A percentile compares a stretch with the other conserved stretches of the same genome.
Evolutionary conservation across 2,113 vertebrate species (phyloP).

Genomic region (Callaeas wilsoni): DNA sequence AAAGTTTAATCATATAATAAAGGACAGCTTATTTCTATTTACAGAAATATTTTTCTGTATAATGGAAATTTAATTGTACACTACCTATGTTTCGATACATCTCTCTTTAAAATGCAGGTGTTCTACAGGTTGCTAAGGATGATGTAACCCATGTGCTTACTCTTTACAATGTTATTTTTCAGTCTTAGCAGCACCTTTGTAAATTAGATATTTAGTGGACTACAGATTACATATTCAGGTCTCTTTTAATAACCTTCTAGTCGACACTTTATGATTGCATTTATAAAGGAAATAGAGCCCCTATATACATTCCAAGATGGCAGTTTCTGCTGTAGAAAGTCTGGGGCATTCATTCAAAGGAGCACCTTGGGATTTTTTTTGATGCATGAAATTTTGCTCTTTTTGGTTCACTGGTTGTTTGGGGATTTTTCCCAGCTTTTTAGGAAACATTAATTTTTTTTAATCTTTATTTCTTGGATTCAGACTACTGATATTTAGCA

Average conservation of each 20-base stretch:
- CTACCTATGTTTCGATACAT: neutral
- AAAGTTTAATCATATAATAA: neutral
- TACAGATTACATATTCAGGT: neutral
- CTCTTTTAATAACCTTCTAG: neutral
- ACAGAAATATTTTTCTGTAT: neutral
- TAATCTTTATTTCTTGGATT: neutral
- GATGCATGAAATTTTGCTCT: neutral
- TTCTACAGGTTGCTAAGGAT: neutral
- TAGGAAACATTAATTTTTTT: neutral
- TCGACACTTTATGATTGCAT: neutral
- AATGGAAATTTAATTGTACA: neutral
- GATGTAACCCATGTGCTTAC: neutral
- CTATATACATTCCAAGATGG: neutral
- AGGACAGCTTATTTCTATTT: neutral
- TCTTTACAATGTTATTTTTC: neutral
- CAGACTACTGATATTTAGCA: neutral
- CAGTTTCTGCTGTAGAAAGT: neutral
- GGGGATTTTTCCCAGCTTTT: neutral
- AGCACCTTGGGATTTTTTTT: neutral
- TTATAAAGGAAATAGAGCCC: neutral
- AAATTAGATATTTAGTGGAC: neutral
- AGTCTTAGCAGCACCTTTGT: neutral
- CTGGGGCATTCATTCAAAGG: neutral
- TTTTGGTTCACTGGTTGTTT: neutral
- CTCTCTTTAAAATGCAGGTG: neutral